phyloP scores from a whole-genome alignment of 2,888 invertebrate genomes.

The Calameuta idolon region DNA sequence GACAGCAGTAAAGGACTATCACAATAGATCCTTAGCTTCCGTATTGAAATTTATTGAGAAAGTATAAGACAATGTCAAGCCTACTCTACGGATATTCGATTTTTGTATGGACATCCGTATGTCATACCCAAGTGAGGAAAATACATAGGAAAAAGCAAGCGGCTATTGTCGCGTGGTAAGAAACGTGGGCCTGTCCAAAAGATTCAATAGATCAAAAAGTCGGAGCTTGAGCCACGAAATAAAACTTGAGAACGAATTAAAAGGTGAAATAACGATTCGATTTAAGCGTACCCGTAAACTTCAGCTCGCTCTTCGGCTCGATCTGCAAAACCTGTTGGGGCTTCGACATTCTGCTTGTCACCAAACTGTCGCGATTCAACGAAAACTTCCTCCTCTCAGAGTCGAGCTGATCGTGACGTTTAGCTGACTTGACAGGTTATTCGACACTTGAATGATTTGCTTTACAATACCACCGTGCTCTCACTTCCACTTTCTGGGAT shows the following conservation, averaged over 20 bases:
- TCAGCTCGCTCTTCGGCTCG: constrained; percentile 89
- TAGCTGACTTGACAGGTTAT: constrained; percentile 36
- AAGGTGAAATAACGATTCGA: constrained; percentile 24
- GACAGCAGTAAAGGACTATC: neutral
- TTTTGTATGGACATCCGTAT: neutral
- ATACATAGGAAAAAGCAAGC: neutral
- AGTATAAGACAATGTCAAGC: neutral
- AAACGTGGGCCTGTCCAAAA: neutral
- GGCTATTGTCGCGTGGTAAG: constrained; percentile 1
- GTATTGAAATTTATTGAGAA: neutral
- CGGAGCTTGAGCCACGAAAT: neutral
- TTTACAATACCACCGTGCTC: constrained; percentile 38
- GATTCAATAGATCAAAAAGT: neutral
- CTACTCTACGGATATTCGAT: neutral
- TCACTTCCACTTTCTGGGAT: constrained; percentile 54
- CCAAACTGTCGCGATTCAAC: constrained; percentile 9
- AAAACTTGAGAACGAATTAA: neutral
- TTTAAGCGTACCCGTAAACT: constrained; percentile 84
- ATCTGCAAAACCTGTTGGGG: constrained; percentile 86
- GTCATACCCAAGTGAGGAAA: neutral
- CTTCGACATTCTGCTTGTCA: constrained; percentile 71
- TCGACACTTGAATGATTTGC: constrained; percentile 30
- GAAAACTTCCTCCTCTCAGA: neutral
- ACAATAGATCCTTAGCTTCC: neutral
- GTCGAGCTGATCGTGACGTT: constrained; percentile 1